These are phyloP conservation scores for Ciconia stormi DNA, from an alignment of 2,113 vertebrate genomes.

Conservation along the genomic window DNA sequence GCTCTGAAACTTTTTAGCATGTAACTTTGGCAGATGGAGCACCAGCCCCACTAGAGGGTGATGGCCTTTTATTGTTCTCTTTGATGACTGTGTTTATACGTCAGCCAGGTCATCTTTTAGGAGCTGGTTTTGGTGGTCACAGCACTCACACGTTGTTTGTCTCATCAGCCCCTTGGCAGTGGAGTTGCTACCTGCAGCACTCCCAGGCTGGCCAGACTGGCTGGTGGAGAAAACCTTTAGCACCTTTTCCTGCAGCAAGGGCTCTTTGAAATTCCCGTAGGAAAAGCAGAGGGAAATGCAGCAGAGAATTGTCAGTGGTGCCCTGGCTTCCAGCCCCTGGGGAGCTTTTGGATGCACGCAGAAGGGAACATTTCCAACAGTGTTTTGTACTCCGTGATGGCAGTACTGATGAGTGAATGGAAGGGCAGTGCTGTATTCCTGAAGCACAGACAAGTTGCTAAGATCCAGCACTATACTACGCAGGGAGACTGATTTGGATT, in stretches of 20 bases:
- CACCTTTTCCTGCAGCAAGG: background rate
- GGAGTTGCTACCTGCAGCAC: background rate
- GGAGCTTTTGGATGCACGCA: background rate
- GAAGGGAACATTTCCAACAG: background rate
- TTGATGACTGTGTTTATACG: background rate
- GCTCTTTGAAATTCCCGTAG: background rate
- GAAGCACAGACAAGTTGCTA: background rate
- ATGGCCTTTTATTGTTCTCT: background rate
- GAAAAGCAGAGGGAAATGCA: background rate
- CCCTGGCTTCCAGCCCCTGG: background rate
- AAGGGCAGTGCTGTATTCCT: background rate
- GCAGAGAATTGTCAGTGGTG: background rate
- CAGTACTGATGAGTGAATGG: background rate
- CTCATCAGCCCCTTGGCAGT: background rate
- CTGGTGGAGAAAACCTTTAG: background rate
- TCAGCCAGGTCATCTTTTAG: background rate
- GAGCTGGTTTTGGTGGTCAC: background rate
- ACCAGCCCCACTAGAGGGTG: background rate
- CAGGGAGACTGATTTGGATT: background rate
- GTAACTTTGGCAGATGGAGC: background rate
- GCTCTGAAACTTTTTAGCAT: background rate
- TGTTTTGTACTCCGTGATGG: background rate
- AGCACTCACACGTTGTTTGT: background rate
- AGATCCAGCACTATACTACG: background rate
- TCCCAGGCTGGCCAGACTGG: background rate